A percentile compares a stretch with the other conserved stretches of the same genome.
Evolutionary conservation across 2,888 invertebrate genomes (phyloP).

Genomic region (Eristalis pertinax): DNA sequence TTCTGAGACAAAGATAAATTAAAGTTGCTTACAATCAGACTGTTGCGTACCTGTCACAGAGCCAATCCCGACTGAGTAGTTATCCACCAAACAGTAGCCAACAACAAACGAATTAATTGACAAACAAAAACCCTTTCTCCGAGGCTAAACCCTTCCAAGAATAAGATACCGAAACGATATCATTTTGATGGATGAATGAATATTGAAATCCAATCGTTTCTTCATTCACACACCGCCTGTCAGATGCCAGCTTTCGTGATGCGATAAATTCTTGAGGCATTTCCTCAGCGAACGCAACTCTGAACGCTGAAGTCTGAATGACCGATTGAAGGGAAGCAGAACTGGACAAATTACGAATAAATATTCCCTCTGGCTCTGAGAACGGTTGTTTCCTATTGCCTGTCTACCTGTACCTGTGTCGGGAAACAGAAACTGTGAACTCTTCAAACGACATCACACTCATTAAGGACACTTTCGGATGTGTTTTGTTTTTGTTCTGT

Average conservation of each 20-base stretch:
- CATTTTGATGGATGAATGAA: constrained; percentile 68
- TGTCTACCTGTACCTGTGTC: constrained; percentile 51
- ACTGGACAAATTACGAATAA: constrained; percentile 60
- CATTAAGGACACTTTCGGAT: constrained; percentile 71
- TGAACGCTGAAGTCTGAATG: constrained; percentile 17
- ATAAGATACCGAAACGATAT: constrained; percentile 49
- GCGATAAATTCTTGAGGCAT: constrained; percentile 52
- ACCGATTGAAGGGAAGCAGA: constrained; percentile 30
- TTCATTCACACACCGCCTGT: constrained; percentile 14
- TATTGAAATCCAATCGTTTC: constrained; percentile 59
- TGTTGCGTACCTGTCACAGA: not conserved
- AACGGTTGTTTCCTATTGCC: constrained; percentile 5
- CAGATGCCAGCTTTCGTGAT: constrained; percentile 58
- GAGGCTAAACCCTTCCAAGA: constrained; percentile 62
- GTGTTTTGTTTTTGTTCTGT: constrained; percentile 35
- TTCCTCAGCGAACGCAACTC: not conserved
- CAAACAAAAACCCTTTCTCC: constrained; percentile 61
- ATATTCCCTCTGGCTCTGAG: constrained; percentile 39
- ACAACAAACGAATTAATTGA: constrained; percentile 69
- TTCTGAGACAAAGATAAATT: not conserved
- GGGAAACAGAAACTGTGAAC: constrained; percentile 60
- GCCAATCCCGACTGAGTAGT: not conserved
- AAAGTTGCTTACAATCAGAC: not conserved
- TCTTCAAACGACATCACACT: constrained; percentile 70
- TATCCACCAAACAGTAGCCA: constrained; percentile 54